These are phyloP conservation scores for Passerculus sandwichensis DNA, from an alignment of 2,797 vertebrate species.

Conservation along the genomic window DNA sequence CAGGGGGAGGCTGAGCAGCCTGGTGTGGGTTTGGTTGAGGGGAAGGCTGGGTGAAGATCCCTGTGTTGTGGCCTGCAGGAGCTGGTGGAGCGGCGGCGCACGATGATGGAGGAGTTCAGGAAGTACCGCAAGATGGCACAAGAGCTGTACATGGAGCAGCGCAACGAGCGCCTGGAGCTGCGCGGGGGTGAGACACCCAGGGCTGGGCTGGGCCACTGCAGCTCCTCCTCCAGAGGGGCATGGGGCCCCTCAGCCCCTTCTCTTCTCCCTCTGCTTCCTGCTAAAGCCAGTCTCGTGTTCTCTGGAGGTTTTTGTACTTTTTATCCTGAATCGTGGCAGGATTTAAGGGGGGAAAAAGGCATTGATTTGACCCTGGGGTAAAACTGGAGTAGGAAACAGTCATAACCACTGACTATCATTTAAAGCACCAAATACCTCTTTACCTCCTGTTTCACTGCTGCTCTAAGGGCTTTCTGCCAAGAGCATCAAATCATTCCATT, in stretches of 20 bases:
- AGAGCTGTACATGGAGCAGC: slow-evolving; percentile 88
- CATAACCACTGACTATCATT: not conserved
- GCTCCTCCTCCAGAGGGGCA: not conserved
- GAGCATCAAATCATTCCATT: not conserved
- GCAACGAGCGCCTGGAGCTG: slow-evolving; percentile 88
- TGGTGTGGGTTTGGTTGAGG: not conserved
- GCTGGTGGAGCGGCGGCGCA: slow-evolving; percentile 88
- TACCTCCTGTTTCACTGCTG: not conserved
- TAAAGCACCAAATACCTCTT: not conserved
- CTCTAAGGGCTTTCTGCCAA: not conserved
- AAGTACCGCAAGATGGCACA: slow-evolving; percentile 87
- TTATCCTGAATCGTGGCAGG: not conserved
- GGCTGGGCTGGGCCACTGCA: not conserved
- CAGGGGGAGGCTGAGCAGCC: too few species aligned
- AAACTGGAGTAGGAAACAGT: not conserved
- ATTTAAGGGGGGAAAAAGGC: not conserved
- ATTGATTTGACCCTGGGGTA: too few species aligned
- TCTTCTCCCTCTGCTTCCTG: not conserved
- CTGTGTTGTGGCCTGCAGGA: not conserved
- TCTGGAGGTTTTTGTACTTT: not conserved
- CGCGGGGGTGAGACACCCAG: slow-evolving; percentile 83
- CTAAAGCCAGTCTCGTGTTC: not conserved
- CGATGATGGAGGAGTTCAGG: slow-evolving; percentile 97
- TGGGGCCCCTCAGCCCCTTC: not conserved
- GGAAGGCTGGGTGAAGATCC: not conserved